Conservation (phyloP, 1,140 invertebrate genomes). For the Limonius californicus region DNA sequence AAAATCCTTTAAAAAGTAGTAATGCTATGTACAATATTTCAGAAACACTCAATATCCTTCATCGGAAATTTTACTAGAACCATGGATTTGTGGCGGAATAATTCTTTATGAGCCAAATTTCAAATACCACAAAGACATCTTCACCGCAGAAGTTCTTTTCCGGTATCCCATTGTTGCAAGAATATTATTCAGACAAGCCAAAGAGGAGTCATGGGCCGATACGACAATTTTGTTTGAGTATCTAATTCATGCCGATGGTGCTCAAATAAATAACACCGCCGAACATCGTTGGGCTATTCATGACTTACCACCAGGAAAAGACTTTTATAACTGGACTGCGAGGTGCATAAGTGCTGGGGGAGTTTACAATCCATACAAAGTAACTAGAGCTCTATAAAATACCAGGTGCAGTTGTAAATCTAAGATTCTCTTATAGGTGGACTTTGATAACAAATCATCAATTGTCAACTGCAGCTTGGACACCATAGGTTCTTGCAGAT, state of each 20-base stretch:
- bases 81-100: slow-evolving; percentile 67
- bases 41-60: slow-evolving; percentile 38
- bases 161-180: slow-evolving; percentile 85
- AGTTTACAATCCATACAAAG: slow-evolving; percentile 77
- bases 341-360: slow-evolving; percentile 77
- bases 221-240: slow-evolving; percentile 74
- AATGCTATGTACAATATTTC: neutral
- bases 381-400: slow-evolving; percentile 46
- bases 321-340: slow-evolving; percentile 88
- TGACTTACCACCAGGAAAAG: slow-evolving; percentile 62
- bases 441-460: slow-evolving; percentile 46
- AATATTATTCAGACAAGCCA: slow-evolving; percentile 77
- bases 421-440: slow-evolving; percentile 41
- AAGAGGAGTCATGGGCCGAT: slow-evolving; percentile 73
- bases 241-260: slow-evolving; percentile 84
- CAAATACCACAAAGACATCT: slow-evolving; percentile 66
- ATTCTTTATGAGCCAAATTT: slow-evolving; percentile 60
- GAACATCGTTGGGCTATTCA: slow-evolving; percentile 71
- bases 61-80: slow-evolving; percentile 48
- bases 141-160: slow-evolving; percentile 69
- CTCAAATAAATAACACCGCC: slow-evolving; percentile 70
- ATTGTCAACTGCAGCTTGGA: slow-evolving; percentile 52
- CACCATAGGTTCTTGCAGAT: slow-evolving; percentile 57
- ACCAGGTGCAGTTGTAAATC: neutral
- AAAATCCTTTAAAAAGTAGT: no score